Evolutionary conservation across 2,113 vertebrate genomes (phyloP).

Genomic region (Drymodes brunneopygia): DNA sequence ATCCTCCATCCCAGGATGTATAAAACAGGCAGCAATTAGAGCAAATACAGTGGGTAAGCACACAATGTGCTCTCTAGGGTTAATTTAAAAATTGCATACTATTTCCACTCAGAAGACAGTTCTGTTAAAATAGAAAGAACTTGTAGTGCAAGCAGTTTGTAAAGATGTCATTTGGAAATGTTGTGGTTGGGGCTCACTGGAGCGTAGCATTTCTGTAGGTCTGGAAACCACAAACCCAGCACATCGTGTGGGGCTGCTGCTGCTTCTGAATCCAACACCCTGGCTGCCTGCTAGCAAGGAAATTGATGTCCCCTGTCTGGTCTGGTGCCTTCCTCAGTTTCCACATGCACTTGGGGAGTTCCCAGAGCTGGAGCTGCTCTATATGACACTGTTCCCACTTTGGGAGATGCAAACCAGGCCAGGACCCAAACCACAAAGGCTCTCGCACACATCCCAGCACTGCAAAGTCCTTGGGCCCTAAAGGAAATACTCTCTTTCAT

Average conservation of each 20-base stretch:
- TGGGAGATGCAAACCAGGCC: background rate
- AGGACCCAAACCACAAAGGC: background rate
- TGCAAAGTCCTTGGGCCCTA: background rate
- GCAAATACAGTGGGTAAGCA: background rate
- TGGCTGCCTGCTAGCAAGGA: background rate
- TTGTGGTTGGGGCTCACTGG: background rate
- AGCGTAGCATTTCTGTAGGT: fast-evolving
- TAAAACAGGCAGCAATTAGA: background rate
- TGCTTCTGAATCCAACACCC: background rate
- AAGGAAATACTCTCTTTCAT: background rate
- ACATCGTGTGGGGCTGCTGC: background rate
- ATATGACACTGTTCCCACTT: fast-evolving
- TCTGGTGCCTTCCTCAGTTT: background rate
- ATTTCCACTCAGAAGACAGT: background rate
- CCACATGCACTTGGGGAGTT: background rate
- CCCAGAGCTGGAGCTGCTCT: background rate
- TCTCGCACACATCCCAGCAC: background rate
- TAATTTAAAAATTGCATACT: background rate
- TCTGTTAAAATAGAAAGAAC: background rate
- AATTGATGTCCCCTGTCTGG: background rate
- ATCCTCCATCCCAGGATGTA: background rate
- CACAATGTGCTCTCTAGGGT: background rate
- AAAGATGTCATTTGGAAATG: background rate
- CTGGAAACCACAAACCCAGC: background rate
- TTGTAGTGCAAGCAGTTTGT: background rate